These are phyloP conservation scores for Muscicapa striata DNA, from an alignment of 2,797 vertebrate genomes.

Conservation along the genomic window DNA sequence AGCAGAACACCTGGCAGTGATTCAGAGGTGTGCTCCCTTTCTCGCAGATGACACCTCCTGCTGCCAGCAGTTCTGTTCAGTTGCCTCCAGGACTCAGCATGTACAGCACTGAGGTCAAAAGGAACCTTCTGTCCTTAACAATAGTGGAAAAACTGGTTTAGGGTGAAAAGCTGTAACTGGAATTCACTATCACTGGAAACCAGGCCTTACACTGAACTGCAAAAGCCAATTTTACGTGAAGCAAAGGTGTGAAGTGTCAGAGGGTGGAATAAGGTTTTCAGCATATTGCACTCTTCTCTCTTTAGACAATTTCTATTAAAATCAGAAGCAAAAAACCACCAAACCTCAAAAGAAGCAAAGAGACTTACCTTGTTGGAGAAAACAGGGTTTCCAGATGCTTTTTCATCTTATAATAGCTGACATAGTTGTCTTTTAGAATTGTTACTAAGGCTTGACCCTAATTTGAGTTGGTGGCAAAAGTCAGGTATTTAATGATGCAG, in stretches of 20 bases:
- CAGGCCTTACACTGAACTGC: neutral
- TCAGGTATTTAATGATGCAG: neutral
- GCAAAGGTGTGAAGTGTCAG: neutral
- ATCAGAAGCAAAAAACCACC: accelerated
- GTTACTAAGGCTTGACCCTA: neutral
- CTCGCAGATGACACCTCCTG: neutral
- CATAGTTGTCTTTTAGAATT: neutral
- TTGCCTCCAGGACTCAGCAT: neutral
- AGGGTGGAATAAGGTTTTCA: neutral
- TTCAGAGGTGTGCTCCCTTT: neutral
- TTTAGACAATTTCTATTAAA: neutral
- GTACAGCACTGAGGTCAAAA: neutral
- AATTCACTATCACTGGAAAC: neutral
- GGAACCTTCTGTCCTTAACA: neutral
- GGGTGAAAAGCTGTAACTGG: neutral
- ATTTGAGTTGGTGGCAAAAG: neutral
- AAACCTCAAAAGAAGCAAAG: neutral
- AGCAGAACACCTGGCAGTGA: neutral
- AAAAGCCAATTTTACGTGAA: neutral
- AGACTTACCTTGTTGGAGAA: neutral
- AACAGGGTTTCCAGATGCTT: neutral
- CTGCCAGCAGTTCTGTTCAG: neutral
- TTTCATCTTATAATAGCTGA: neutral
- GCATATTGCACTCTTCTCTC: neutral
- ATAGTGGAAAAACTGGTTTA: neutral